Base-by-base conservation (phyloP, 2,888 invertebrate species). In the Anthrax anthrax region DNA sequence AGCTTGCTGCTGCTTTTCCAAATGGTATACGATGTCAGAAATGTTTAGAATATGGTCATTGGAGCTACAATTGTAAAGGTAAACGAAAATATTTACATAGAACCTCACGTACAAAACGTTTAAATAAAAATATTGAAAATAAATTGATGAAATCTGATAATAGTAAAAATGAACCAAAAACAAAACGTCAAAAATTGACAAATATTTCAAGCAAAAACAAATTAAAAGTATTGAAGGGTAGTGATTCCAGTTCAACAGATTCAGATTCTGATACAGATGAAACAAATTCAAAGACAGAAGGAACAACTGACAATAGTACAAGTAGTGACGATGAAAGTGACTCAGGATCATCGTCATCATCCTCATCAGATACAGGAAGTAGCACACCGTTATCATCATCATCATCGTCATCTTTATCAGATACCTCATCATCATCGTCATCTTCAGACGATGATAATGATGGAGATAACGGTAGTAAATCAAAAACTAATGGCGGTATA, bases 41-140 rank as follows among this genome's bases (percentile, higher is more conserved):
- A 70, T 95, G 94, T 61, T 70, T 92, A 42, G 85, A 91, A 67
- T 80, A 80, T 60, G 94, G 94, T 0, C 94, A 95, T 64, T 95
- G 91, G 90, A 91, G 90, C 50, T 95, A 88, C 59, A 87, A 92
- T 65, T 95, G 94, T 62, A 88, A 80, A 55, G 85, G 85, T 14
- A 91, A 92, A 67, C 75, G 92, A 50, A 94, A 94, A 70, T 84
- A 83, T 65, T 71, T 90, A 5, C 81, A 88, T 56, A 77, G 92
- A 47, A 78, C 81, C 6, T 90, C 92, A 0, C 78, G 92, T 46
- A 87, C 91, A 1, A 78, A 83, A 55, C 76, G 83, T 50, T 67
- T 94, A 52, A 84, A 81, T 58, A 90, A 74, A 55, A 75, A 73
- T 52, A 48, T 77, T 44, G 73, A 60, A 0, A 57, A 60, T 17